A percentile compares a stretch with the other conserved stretches of the same genome.
Evolutionary conservation across 2,797 vertebrate species (phyloP).

Genomic region (Hirundo rustica): DNA sequence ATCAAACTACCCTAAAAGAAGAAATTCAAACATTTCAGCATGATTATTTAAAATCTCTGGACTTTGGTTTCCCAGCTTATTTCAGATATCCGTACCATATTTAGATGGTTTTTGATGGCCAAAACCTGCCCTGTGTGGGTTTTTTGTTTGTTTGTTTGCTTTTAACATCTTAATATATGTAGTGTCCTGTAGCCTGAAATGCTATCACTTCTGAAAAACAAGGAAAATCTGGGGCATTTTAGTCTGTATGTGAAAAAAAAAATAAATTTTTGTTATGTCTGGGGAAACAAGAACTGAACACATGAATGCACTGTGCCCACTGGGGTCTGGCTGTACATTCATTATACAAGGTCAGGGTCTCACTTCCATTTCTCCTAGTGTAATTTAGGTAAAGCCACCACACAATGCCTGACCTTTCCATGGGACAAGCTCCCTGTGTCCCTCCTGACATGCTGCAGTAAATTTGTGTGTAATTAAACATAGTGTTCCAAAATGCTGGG

Average conservation of each 20-base stretch:
- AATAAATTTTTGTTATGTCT: neutral
- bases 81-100: neutral
- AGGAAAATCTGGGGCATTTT: neutral
- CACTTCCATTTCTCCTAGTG: constrained; percentile 48
- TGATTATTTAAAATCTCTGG: neutral
- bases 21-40: neutral
- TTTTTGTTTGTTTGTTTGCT: neutral
- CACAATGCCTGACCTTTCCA: constrained; percentile 68
- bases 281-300: neutral
- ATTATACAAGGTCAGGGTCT: constrained; percentile 68
- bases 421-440: constrained; percentile 55
- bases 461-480: constrained; percentile 78
- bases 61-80: neutral
- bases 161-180: neutral
- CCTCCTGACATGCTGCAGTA: constrained; percentile 66
- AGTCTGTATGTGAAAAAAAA: neutral
- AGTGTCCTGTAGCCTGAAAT: neutral
- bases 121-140: fast-evolving
- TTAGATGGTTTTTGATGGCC: neutral
- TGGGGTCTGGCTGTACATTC: constrained; percentile 50
- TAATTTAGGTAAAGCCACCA: constrained; percentile 65
- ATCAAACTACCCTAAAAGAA: neutral
- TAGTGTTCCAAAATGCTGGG: constrained; percentile 46
- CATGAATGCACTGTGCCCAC: neutral
- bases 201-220: neutral